These are phyloP conservation scores for Ophion ventricosus DNA, from an alignment of 2,888 invertebrate genomes.

Conservation along the genomic window DNA sequence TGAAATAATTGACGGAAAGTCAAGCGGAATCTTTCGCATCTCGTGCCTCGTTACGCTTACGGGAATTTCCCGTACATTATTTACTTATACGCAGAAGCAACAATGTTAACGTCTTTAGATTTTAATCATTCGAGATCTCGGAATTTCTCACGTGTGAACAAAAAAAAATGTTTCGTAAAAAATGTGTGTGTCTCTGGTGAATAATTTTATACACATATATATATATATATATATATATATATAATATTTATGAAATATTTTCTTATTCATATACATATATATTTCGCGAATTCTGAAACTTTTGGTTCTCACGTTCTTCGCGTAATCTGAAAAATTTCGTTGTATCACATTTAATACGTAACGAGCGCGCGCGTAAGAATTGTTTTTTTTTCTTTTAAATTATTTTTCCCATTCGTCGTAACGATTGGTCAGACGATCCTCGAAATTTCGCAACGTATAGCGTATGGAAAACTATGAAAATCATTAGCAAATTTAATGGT, in stretches of 20 bases:
- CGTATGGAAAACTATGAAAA: not conserved
- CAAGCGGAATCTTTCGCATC: conserved; percentile 14
- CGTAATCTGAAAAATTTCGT: not conserved
- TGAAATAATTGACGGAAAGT: not conserved
- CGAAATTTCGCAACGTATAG: not conserved
- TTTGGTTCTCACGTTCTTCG: not conserved
- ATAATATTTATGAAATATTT: conserved; percentile 4
- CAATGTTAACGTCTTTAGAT: conserved; percentile 1
- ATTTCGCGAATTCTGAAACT: not conserved
- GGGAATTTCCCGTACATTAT: conserved; percentile 1
- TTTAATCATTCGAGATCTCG: not conserved
- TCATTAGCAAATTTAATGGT: not conserved
- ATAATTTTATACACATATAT: not conserved
- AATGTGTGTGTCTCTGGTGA: not conserved
- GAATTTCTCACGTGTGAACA: conserved; percentile 8
- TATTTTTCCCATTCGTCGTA: too few species aligned
- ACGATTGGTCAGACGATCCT: not conserved
- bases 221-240: not conserved
- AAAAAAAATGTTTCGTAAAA: conserved; percentile 3
- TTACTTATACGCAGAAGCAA: not conserved
- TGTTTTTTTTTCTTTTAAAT: too few species aligned
- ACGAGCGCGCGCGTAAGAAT: too few species aligned
- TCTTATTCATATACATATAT: not conserved
- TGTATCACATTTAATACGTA: too few species aligned
- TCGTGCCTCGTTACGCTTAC: not conserved